Percentiles rank a stretch among this genome's conserved stretches.
phyloP scores from a whole-genome alignment of 30 jellyfish, hydroid and myxozoan species.

The Turritopsis dohrnii region DNA sequence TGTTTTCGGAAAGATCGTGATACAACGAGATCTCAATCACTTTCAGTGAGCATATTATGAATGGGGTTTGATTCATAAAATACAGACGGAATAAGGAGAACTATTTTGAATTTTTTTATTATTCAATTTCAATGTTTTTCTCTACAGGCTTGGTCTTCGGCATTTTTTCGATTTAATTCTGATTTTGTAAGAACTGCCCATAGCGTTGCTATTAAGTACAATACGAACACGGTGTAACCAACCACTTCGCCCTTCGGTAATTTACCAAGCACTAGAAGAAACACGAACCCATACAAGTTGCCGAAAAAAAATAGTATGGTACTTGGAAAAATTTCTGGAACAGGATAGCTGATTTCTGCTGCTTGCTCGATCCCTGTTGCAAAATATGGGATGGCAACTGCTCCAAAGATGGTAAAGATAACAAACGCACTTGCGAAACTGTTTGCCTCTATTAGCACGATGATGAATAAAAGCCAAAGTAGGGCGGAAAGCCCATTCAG shows the following conservation, averaged over 20 bases:
- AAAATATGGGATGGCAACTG: constrained; percentile 55
- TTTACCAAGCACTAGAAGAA: constrained; percentile 44
- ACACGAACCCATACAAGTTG: constrained; percentile 41
- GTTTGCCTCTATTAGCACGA: constrained; percentile 15
- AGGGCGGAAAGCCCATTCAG: constrained; percentile 34
- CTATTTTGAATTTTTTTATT: too few species aligned
- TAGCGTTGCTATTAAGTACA: constrained; percentile 33
- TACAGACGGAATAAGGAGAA: too few species aligned
- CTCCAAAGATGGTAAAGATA: constrained; percentile 30
- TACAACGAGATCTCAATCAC: too few species aligned
- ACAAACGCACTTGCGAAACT: constrained; percentile 31
- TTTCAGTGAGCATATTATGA: too few species aligned
- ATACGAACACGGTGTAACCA: constrained; percentile 19
- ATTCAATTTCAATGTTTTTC: not conserved
- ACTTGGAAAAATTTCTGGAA: constrained; percentile 56
- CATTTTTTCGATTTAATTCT: constrained; percentile 44
- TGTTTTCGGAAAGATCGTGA: too few species aligned
- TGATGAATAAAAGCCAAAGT: constrained; percentile 29
- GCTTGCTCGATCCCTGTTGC: constrained; percentile 61
- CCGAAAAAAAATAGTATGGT: constrained; percentile 48
- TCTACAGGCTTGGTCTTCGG: constrained; percentile 33
- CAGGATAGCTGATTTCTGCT: constrained; percentile 72
- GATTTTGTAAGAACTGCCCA: constrained; percentile 34
- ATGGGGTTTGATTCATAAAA: too few species aligned
- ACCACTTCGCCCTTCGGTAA: constrained; percentile 35